A percentile compares a stretch with the other conserved stretches of the same genome.
These are phyloP conservation scores for Cataglyphis albicans DNA, from an alignment of 2,888 invertebrate species.

Conservation along the genomic window DNA sequence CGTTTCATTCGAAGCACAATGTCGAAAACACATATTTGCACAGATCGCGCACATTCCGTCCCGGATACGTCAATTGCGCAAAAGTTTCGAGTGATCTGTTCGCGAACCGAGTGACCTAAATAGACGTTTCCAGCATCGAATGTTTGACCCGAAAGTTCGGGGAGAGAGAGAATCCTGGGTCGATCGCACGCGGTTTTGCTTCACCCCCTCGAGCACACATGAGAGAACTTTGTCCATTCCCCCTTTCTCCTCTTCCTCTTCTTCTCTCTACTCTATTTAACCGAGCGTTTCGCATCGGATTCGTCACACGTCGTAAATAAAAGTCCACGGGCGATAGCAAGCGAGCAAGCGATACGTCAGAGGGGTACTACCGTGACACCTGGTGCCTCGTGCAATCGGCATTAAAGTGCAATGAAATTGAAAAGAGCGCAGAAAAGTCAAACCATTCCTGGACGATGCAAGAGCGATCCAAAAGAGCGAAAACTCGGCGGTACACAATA, in stretches of 20 bases:
- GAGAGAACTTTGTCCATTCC: slow-evolving; percentile 55
- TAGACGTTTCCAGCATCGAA: slow-evolving; percentile 55
- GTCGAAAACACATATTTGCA: slow-evolving; percentile 54
- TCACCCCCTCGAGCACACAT: slow-evolving; percentile 44
- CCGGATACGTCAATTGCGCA: slow-evolving; percentile 56
- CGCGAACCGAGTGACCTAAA: slow-evolving; percentile 65
- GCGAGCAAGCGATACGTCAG: slow-evolving; percentile 58
- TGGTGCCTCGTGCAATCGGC: slow-evolving; percentile 65
- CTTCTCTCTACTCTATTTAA: slow-evolving; percentile 52
- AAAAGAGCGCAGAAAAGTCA: slow-evolving; percentile 57
- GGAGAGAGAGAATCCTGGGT: slow-evolving; percentile 55
- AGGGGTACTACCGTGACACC: slow-evolving; percentile 60
- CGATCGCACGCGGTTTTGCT: slow-evolving; percentile 61
- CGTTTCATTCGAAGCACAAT: slow-evolving; percentile 44
- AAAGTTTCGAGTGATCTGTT: slow-evolving; percentile 67
- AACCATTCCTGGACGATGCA: slow-evolving; percentile 44
- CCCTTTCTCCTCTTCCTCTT: not conserved
- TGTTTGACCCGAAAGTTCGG: slow-evolving; percentile 58
- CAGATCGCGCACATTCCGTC: slow-evolving; percentile 42
- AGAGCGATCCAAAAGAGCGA: slow-evolving; percentile 45
- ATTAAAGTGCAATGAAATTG: slow-evolving; percentile 71
- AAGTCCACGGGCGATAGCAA: slow-evolving; percentile 50
- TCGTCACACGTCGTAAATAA: slow-evolving; percentile 59
- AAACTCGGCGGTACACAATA: slow-evolving; percentile 59
- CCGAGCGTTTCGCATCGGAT: slow-evolving; percentile 53